Percentiles rank a stretch among this genome's conserved stretches.
phyloP scores from a whole-genome alignment of 2,797 vertebrate genomes.

The Anabas testudineus region DNA sequence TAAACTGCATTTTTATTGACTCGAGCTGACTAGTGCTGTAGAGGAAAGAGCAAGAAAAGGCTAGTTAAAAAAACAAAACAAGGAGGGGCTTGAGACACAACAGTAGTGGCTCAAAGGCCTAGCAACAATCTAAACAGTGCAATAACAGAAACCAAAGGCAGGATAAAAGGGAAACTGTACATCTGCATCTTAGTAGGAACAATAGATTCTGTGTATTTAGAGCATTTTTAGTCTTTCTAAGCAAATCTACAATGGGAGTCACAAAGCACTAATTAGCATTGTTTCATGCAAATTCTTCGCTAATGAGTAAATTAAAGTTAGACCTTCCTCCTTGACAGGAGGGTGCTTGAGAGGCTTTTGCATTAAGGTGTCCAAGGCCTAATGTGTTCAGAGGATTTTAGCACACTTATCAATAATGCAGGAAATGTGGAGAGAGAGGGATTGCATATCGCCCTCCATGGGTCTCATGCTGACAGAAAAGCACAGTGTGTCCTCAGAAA shows the following conservation, averaged over 20 bases:
- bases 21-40: slow-evolving; percentile 20
- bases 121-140: slow-evolving; percentile 80
- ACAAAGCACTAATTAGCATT: slow-evolving; percentile 50
- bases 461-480: slow-evolving; percentile 77
- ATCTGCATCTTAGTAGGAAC: slow-evolving; percentile 5
- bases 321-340: slow-evolving; percentile 54
- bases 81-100: slow-evolving; percentile 40
- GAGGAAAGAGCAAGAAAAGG: slow-evolving; percentile 29
- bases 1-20: slow-evolving; percentile 48
- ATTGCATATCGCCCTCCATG: slow-evolving; percentile 74
- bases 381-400: slow-evolving; percentile 67
- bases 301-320: slow-evolving; percentile 68
- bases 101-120: slow-evolving; percentile 61
- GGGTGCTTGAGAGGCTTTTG: slow-evolving; percentile 65
- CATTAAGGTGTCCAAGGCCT: slow-evolving; percentile 65
- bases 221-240: slow-evolving; percentile 15
- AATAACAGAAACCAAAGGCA: slow-evolving; percentile 59
- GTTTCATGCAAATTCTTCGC: slow-evolving; percentile 53
- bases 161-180: slow-evolving; percentile 16
- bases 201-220: slow-evolving; percentile 21
- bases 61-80: slow-evolving; percentile 44
- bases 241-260: slow-evolving; percentile 12
- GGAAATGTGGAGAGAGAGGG: slow-evolving; percentile 69
- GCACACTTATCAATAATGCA: slow-evolving; percentile 84
- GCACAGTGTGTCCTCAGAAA: slow-evolving; percentile 75